A percentile compares a stretch with the other conserved stretches of the same genome.
Conservation (phyloP, 2,113 vertebrate species). For the Onychorhynchus coronatus region DNA sequence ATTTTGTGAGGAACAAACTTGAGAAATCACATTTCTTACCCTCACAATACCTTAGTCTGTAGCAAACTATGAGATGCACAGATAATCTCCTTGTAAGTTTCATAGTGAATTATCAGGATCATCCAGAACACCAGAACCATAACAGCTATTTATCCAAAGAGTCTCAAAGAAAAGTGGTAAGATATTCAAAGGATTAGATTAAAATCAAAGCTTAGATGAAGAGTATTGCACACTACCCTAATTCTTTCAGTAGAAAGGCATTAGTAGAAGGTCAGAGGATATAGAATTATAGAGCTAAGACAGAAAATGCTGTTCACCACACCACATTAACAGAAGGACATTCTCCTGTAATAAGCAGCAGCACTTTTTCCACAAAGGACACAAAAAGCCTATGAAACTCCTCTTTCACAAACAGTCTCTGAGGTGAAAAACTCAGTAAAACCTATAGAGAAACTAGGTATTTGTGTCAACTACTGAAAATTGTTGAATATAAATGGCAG, state of each 20-base stretch:
- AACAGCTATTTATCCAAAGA: neutral
- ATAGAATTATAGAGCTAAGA: neutral
- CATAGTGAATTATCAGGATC: neutral
- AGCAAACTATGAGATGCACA: neutral
- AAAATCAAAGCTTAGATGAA: neutral
- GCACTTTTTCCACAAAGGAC: neutral
- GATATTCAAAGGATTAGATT: neutral
- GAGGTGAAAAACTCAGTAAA: neutral
- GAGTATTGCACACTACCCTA: neutral
- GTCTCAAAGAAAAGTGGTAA: neutral
- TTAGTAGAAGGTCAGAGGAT: neutral
- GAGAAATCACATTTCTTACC: neutral
- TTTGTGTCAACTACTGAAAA: neutral
- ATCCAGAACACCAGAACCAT: neutral
- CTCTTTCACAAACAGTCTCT: neutral
- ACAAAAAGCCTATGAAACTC: neutral
- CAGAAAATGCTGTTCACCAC: neutral
- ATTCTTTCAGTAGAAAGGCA: neutral
- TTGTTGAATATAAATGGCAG: neutral
- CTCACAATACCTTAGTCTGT: neutral
- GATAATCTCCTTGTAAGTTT: neutral
- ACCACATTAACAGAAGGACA: neutral
- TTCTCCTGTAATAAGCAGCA: neutral
- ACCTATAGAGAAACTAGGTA: neutral
- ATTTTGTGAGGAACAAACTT: neutral